These are phyloP conservation scores for Perca fluviatilis DNA, from an alignment of 2,113 vertebrate species.

Conservation along the genomic window DNA sequence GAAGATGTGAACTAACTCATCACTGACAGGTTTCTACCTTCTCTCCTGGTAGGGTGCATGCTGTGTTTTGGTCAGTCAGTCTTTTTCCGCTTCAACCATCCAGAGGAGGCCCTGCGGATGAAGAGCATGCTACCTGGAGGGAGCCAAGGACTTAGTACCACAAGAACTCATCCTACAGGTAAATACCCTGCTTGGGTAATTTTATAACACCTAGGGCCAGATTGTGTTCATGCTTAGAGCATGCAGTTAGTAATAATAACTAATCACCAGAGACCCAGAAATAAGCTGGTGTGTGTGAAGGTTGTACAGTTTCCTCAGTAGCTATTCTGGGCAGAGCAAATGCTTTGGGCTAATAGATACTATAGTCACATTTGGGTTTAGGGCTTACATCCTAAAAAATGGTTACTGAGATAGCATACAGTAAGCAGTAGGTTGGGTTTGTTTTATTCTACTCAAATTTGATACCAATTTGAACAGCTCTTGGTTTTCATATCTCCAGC, in stretches of 20 bases:
- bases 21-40: background rate
- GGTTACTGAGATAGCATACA: background rate
- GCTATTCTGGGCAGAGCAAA: conserved; percentile 50
- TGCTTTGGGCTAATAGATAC: conserved; percentile 11
- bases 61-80: conserved; percentile 95
- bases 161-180: conserved; percentile 84
- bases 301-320: conserved; percentile 19
- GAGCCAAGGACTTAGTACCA: conserved; percentile 71
- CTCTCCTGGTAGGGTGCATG: conserved; percentile 90
- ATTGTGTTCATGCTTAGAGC: background rate
- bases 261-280: conserved; percentile 2
- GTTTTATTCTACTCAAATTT: background rate
- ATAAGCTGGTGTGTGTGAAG: conserved; percentile 6
- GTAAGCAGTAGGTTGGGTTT: background rate
- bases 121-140: conserved; percentile 93
- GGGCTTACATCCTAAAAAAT: background rate
- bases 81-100: conserved; percentile 97
- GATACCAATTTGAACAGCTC: background rate
- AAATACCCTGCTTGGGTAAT: conserved; percentile 33
- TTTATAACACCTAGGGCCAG: background rate
- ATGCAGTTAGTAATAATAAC: background rate
- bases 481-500: background rate
- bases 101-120: conserved; percentile 96
- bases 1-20: background rate
- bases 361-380: conserved; percentile 5